Evolutionary conservation across 1,140 invertebrate species (phyloP), one percentile per base, ranked within the genome.

Genomic region (Pseudomyrmex dendroicus): DNA sequence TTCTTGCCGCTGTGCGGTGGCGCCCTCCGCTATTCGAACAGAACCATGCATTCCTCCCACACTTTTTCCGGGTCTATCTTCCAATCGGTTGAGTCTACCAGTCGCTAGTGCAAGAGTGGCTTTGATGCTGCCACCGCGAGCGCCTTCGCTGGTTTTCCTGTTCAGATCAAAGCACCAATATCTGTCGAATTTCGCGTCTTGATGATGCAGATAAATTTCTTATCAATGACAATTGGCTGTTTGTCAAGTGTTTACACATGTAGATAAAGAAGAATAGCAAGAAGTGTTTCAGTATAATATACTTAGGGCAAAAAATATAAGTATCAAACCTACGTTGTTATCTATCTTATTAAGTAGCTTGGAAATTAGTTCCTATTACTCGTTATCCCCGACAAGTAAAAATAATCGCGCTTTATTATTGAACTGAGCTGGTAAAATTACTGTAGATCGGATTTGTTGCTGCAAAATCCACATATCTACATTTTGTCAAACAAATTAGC

Each of bases 1-100:
- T 85, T 74, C 78, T 76, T 72, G 70, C 46, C 80, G 46, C 91
- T 91, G 92, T 86, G 67, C 83, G 73, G 92, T 93, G 92, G 93
- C 92, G 92, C 93, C 92, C 92, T 92, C 91, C 83, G 72, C 2
- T 64, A 63, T 84, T 50, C 63, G 46, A 46, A 62, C 50, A 80
- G 66, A 70, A 80, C 76, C 76, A 50, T 72, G 17, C 68, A 62
- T 78, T 82, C 64, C 73, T 70, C 64, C 78, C 1, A 46, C 62
- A 57, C 61, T 76, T 82, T 80, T 61, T 67, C 54, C 54, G 46
- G 20, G 59, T 50, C 62, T 57, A 67, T 84, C 74, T 57, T 54
- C 46, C 63, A 80, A 80, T 59, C 76, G 76, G 76, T 72, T 70
- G 66, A 59, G 76, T 72, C 73, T 22, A n/a, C 66, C n/a, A 48